Evolutionary conservation across 2,797 vertebrate genomes (phyloP).

Genomic region (Anabacerthia variegaticeps): DNA sequence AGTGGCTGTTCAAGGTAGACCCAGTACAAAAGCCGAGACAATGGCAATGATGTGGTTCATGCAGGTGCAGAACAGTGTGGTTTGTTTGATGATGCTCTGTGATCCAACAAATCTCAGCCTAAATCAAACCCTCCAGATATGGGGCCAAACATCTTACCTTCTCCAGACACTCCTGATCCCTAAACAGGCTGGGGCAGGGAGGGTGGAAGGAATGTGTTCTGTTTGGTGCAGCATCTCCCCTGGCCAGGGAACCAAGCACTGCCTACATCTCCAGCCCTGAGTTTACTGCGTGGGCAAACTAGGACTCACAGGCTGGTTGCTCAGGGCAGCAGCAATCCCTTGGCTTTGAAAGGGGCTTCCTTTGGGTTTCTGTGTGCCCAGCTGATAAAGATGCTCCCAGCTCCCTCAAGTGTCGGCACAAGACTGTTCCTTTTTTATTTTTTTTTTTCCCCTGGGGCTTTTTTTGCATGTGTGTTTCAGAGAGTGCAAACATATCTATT

Average conservation of each 20-base stretch:
- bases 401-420: not conserved
- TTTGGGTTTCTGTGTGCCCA: not conserved
- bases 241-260: rapidly evolving
- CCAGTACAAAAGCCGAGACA: not conserved
- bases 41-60: rapidly evolving
- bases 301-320: not conserved
- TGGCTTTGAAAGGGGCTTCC: not conserved
- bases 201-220: not conserved
- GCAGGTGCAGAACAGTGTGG: not conserved
- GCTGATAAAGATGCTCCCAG: not conserved
- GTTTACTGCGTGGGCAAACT: not conserved
- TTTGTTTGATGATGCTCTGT: not conserved
- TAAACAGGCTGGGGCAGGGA: not conserved
- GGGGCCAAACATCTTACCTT: not conserved
- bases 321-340: not conserved
- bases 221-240: not conserved
- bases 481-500: not conserved
- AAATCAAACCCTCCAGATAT: not conserved
- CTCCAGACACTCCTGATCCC: not conserved
- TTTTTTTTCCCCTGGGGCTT: not conserved
- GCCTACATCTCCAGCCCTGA: rapidly evolving
- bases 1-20: not conserved
- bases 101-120: not conserved
- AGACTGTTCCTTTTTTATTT: not conserved
- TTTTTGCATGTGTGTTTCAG: not conserved